Evolutionary conservation across 2,113 vertebrate species (phyloP).

Genomic region (Myrmecobius fasciatus): DNA sequence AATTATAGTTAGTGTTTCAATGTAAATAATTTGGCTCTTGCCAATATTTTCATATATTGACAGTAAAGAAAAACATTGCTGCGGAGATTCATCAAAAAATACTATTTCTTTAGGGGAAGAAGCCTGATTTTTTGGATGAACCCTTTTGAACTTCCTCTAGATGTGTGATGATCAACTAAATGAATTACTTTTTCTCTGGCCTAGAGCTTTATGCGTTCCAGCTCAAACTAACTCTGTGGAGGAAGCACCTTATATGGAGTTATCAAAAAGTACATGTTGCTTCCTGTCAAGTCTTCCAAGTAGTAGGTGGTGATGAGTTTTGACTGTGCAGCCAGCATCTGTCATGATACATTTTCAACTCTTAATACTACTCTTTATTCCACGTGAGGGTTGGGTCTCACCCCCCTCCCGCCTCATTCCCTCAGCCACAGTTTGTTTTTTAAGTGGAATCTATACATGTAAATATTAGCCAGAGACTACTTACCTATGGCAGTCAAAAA

Average conservation of each 20-base stretch:
- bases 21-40: neutral
- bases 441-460: conserved; percentile 38
- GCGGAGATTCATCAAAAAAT: neutral
- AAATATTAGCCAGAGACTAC: conserved; percentile 56
- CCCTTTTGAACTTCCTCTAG: neutral
- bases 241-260: neutral
- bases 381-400: conserved; percentile 21
- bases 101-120: neutral
- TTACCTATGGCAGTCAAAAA: neutral
- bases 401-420: neutral
- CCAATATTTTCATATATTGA: neutral
- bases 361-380: conserved; percentile 32
- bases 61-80: neutral
- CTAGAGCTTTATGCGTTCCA: neutral
- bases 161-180: neutral
- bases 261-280: neutral
- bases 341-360: conserved; percentile 54
- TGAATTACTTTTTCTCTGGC: neutral
- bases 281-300: neutral
- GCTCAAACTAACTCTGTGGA: neutral
- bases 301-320: conserved; percentile 55
- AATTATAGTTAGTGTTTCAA: neutral
- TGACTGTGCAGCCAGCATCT: conserved; percentile 55
- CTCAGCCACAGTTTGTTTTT: conserved; percentile 21
- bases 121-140: neutral